Conservation (phyloP, 2,888 invertebrate genomes). For the Hemistola chrysoprasaria region DNA sequence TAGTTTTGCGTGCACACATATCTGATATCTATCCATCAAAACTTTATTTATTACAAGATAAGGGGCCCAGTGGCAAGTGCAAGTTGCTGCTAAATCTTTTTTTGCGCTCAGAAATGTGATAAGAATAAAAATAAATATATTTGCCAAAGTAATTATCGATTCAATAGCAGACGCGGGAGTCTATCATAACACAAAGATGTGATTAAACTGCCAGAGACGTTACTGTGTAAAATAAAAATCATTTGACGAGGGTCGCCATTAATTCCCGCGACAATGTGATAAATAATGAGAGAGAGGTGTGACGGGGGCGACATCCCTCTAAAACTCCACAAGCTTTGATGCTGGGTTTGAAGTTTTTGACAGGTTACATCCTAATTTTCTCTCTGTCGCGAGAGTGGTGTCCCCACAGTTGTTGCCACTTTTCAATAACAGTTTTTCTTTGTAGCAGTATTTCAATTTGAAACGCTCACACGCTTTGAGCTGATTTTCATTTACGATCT, state of each 20-base stretch:
- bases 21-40: no score
- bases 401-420: constrained; percentile 58
- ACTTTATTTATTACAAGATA: no score
- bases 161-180: background rate
- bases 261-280: constrained; percentile 80
- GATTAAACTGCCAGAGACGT: constrained; percentile 77
- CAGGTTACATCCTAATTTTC: constrained; percentile 78
- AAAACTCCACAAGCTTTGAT: constrained; percentile 51
- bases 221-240: constrained; percentile 78
- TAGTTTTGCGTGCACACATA: no score
- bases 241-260: constrained; percentile 81
- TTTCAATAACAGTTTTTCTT: constrained; percentile 66
- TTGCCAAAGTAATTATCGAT: no score
- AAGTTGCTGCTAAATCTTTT: no score
- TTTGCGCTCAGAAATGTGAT: no score
- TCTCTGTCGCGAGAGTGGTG: constrained; percentile 54
- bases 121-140: no score
- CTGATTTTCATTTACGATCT: constrained; percentile 6
- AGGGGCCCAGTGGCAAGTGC: no score
- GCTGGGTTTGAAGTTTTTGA: constrained; percentile 79
- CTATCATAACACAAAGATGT: constrained; percentile 61
- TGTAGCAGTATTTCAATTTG: constrained; percentile 64
- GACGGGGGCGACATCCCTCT: constrained; percentile 69
- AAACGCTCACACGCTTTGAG: constrained; percentile 31
- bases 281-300: constrained; percentile 80